These are phyloP conservation scores for Vombatus ursinus DNA, from an alignment of 2,113 vertebrate species.

Conservation along the genomic window DNA sequence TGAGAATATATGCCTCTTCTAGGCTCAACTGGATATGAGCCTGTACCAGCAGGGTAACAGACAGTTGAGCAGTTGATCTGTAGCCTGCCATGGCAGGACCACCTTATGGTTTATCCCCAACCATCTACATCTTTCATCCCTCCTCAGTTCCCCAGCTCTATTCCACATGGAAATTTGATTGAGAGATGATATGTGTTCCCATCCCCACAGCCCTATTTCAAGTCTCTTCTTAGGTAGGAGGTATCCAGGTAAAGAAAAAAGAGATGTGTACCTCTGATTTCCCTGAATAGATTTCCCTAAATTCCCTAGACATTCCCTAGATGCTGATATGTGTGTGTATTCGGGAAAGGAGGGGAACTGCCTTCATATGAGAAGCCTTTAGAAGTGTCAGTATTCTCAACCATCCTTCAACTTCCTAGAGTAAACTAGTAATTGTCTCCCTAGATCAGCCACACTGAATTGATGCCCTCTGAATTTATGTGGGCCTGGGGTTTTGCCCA, in stretches of 20 bases:
- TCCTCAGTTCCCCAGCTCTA: background rate
- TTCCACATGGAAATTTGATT: background rate
- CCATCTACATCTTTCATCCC: background rate
- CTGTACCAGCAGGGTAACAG: background rate
- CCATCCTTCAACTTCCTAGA: background rate
- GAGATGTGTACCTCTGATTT: background rate
- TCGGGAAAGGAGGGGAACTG: background rate
- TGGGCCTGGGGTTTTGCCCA: background rate
- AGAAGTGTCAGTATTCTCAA: background rate
- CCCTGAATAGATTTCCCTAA: background rate
- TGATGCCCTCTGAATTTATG: background rate
- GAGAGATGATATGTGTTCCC: background rate
- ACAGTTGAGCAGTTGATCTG: background rate
- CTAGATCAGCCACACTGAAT: background rate
- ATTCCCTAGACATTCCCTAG: background rate
- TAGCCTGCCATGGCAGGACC: background rate
- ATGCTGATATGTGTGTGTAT: background rate
- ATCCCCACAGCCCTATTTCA: background rate
- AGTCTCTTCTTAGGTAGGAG: background rate
- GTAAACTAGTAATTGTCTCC: background rate
- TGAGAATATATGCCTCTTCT: background rate
- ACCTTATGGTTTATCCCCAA: background rate
- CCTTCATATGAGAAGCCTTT: background rate
- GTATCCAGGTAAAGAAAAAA: background rate
- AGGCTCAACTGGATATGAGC: background rate